Evolutionary conservation across 2,113 vertebrate species (phyloP).

Genomic region (Callipepla squamata): DNA sequence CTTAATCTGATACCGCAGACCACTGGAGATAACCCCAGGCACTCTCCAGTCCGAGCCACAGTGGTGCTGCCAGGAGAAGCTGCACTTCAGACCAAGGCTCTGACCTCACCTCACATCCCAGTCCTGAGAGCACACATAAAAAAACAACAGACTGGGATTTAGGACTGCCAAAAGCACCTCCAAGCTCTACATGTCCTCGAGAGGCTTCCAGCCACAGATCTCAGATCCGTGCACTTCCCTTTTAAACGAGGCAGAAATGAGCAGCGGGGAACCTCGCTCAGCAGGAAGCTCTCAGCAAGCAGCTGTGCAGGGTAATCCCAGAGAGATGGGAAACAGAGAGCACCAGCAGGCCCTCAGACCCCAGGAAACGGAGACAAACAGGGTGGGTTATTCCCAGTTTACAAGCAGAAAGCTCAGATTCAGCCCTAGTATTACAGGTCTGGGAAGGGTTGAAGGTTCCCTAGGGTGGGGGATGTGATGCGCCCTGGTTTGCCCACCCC

Average conservation of each 20-base stretch:
- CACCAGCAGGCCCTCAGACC: neutral
- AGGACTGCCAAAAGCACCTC: conserved; percentile 20
- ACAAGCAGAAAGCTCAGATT: neutral
- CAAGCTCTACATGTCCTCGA: neutral
- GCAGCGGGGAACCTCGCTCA: neutral
- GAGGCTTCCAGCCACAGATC: neutral
- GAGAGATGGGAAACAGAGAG: neutral
- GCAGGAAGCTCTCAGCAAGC: neutral
- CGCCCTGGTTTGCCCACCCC: neutral
- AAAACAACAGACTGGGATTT: neutral
- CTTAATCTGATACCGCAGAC: neutral
- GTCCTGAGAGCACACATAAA: neutral
- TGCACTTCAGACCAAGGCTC: neutral
- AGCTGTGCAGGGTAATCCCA: neutral
- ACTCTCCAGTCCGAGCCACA: neutral
- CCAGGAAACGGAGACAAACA: neutral
- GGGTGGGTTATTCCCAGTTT: neutral
- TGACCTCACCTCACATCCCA: neutral
- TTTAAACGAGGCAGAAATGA: neutral
- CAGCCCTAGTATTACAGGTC: fast-evolving
- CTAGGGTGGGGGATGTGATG: neutral
- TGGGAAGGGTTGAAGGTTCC: neutral
- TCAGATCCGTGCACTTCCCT: neutral
- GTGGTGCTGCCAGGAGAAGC: neutral
- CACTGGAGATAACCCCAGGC: neutral